Evolutionary conservation across 2,888 invertebrate genomes (phyloP).

Genomic region (Lycophotia porphyrea): DNA sequence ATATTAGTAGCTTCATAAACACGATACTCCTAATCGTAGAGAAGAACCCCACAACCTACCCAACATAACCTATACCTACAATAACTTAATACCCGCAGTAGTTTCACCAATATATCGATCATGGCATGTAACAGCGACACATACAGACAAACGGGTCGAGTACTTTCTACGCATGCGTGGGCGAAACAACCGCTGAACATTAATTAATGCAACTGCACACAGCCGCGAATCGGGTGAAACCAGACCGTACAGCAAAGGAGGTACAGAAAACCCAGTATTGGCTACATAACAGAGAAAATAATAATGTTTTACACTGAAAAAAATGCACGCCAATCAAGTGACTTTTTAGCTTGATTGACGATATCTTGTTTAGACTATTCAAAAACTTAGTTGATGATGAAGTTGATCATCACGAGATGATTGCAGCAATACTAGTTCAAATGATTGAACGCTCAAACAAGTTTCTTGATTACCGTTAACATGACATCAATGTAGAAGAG

Average conservation of each 20-base stretch:
- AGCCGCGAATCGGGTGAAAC: constrained; percentile 63
- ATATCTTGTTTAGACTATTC: too few species aligned
- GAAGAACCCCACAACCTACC: neutral
- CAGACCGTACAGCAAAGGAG: neutral
- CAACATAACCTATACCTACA: neutral
- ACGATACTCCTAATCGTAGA: too few species aligned
- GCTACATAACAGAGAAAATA: neutral
- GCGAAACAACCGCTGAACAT: constrained; percentile 77
- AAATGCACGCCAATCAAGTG: too few species aligned
- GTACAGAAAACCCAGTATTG: constrained; percentile 15
- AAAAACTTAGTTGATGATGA: too few species aligned
- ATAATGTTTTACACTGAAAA: neutral
- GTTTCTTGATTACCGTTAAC: too few species aligned
- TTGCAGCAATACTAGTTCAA: too few species aligned
- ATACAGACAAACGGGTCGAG: constrained; percentile 64
- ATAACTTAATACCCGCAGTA: constrained; percentile 27
- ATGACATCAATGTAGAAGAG: too few species aligned
- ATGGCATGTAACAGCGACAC: constrained; percentile 56
- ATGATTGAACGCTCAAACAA: too few species aligned
- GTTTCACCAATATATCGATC: constrained; percentile 64
- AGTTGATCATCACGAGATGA: too few species aligned
- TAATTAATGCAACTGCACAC: constrained; percentile 83
- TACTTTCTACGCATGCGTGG: constrained; percentile 80
- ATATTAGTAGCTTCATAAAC: neutral
- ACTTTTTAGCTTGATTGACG: too few species aligned